Evolutionary conservation across 2,113 vertebrate genomes (phyloP), one percentile per base, ranked within the genome.

Genomic region (Trinectes maculatus): DNA sequence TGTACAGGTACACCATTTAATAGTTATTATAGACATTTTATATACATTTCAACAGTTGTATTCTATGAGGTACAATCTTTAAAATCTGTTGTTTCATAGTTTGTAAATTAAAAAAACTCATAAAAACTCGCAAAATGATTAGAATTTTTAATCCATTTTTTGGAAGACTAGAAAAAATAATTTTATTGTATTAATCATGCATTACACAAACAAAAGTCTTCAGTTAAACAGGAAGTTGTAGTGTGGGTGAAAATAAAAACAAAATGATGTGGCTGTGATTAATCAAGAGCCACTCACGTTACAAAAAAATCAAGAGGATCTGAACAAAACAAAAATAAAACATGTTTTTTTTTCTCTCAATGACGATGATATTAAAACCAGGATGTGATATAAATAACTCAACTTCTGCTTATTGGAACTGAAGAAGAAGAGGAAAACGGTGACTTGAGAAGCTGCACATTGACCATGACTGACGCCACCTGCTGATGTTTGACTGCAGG

Each of bases 21-120:
- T 98, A 98, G 96, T 99, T 97, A 97, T 99, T 97, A 98, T 99
- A 98, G 95, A 97, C 95, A 98, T 98, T 98, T 98, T 98, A 98
- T 99, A 94, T 99, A 99, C 96, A 98, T 93, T 94, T 95, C 91
- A 95, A 95, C 94, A 95, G 91, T 86, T 93, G 94, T 94, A 94
- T 93, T 96, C 94, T 94, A 94, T 93, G 95, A 95, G 93, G 93
- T 96, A 98, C 95, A 98, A 95, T 96, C 95, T 95, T 98, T 95
- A 96, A 98, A 99, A 97, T 95, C 94, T 93, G 93, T 89, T 92
- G 93, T 95, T 94, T 95, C 93, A 94, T 94, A 93, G 92, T 95
- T 92, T 94, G 93, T 93, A 95, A 98, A 96, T 96, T 92, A 94
- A 93, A 95, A 85, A 62, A 80, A 67, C 94, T 95, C 93, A 94